phyloP scores from a whole-genome alignment of 2,113 vertebrate genomes.

The Eurypyga helias region DNA sequence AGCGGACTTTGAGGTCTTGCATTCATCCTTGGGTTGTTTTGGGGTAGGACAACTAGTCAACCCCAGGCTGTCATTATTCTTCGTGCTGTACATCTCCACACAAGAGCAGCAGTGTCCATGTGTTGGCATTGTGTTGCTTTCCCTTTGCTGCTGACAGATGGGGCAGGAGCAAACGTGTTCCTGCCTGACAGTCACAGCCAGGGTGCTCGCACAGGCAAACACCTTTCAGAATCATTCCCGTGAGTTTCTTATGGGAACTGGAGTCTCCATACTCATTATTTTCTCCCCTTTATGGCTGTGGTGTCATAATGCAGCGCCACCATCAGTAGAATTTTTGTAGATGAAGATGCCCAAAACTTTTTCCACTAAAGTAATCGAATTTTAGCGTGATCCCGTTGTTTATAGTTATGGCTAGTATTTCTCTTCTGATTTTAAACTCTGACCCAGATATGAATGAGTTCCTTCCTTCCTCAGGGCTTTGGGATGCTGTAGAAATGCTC shows the following conservation, averaged over 20 bases:
- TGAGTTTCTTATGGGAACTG: not conserved
- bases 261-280: not conserved
- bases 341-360: not conserved
- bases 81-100: not conserved
- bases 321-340: not conserved
- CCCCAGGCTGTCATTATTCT: not conserved
- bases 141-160: not conserved
- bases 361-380: not conserved
- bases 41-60: not conserved
- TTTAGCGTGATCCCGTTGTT: not conserved
- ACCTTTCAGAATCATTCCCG: not conserved
- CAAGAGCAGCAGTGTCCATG: not conserved
- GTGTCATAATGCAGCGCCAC: accelerated
- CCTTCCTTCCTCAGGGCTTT: not conserved
- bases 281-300: not conserved
- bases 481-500: accelerated
- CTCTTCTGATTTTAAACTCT: not conserved
- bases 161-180: not conserved
- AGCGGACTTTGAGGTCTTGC: not conserved
- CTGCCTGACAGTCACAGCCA: not conserved
- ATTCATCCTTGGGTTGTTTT: not conserved
- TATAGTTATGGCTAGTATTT: not conserved
- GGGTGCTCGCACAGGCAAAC: not conserved
- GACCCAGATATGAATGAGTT: not conserved
- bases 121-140: not conserved